phyloP scores from a whole-genome alignment of 2,888 invertebrate species.

The Altica lythri region DNA sequence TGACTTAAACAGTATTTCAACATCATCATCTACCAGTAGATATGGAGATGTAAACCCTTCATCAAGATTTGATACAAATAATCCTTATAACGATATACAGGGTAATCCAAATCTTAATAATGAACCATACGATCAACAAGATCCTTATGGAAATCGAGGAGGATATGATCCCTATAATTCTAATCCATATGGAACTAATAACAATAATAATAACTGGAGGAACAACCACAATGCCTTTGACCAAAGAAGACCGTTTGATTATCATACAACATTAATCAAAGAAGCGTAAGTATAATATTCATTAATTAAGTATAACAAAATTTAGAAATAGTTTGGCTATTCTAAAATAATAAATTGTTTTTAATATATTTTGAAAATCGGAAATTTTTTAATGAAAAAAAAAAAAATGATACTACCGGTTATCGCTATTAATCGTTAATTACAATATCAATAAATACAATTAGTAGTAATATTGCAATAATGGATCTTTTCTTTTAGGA shows the following conservation, averaged over 20 bases:
- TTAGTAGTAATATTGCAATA: too few relatives aligned
- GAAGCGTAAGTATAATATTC: slow-evolving; percentile 55
- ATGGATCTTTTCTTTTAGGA: slow-evolving; percentile 66
- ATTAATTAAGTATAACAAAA: too few relatives aligned
- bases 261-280: slow-evolving; percentile 47
- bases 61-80: slow-evolving; percentile 25
- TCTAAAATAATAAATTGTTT: too few relatives aligned
- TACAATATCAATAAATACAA: too few relatives aligned
- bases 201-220: too few relatives aligned
- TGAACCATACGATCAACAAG: slow-evolving; percentile 25
- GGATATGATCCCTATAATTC: slow-evolving; percentile 20
- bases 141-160: slow-evolving; percentile 20
- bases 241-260: slow-evolving; percentile 26
- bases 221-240: too few relatives aligned
- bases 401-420: too few relatives aligned
- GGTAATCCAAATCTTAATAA: slow-evolving; percentile 6
- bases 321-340: too few relatives aligned
- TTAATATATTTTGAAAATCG: too few relatives aligned
- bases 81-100: slow-evolving; percentile 28
- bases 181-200: slow-evolving; percentile 24
- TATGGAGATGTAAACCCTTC: slow-evolving; percentile 36
- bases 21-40: slow-evolving; percentile 36
- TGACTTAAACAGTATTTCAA: slow-evolving; percentile 33
- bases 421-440: too few relatives aligned
- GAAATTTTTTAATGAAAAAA: too few relatives aligned